Base-by-base conservation (phyloP, 2,888 invertebrate genomes). In the Campoplex nolae region DNA sequence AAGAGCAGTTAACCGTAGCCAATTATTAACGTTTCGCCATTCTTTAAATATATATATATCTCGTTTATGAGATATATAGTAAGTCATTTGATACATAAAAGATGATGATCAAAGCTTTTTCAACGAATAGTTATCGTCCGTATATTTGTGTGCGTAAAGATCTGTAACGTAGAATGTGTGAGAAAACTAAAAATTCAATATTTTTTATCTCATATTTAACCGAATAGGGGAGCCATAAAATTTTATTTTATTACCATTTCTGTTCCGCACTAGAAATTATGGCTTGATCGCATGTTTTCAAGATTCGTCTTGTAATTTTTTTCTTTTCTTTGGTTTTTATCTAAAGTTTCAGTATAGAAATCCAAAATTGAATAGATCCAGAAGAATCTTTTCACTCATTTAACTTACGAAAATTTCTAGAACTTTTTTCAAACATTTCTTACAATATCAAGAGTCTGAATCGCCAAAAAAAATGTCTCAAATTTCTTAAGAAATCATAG, bases 21-120 rank as follows among this genome's bases (percentile, higher is more conserved):
- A 65, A 81, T 80, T 80, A 84, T 75, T 65, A 80, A 75, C 80
- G 58, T 80, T 62, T 62, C 38, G 68, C 23, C 18, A 48, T 42
- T 16, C n/a, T 35, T 58, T 48, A 42, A 16, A 45, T 45, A 73
- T 73, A 65, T 73, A 11, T n/a, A 23, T 32, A 38, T 42, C 56
- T 56, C 18, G 51, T 18, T 18, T 51, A 18, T 48, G 3, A 48
- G 48, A 48, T 51, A 51, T 4, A 51, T 51, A 45, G 45, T n/a
- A 18, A 18, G 51, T 51, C 7, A n/a, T 51, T 51, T 51, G 16
- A 4, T 18, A 18, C 51, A 18, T 51, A 18, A 3, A 18, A 16
- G 18, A 51, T 51, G 16, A 18, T 18, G 11, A 51, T 51, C 18
- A 48, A 16, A 48, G 13, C 3, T 48, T 16, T 16, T 51, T 51